These are phyloP conservation scores for Stichopus chloronotus DNA, from an alignment of 35 echinoderm and acorn worm genomes.

Conservation along the genomic window DNA sequence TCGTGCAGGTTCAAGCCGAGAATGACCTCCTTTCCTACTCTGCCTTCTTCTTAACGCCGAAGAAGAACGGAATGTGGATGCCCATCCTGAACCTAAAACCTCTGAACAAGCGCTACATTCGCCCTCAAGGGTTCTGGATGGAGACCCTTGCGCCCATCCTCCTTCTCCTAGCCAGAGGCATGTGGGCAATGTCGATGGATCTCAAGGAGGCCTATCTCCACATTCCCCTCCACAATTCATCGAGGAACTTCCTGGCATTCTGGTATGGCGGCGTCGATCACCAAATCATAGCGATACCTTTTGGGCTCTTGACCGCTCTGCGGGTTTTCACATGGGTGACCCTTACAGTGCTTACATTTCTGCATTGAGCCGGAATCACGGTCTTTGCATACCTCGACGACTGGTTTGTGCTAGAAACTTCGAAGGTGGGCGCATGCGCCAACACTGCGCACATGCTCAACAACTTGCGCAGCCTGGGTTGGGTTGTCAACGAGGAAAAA, in stretches of 20 bases:
- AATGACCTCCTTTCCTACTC: neutral
- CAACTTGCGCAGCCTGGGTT: slow-evolving; percentile 36
- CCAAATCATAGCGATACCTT: slow-evolving; percentile 43
- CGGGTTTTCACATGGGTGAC: slow-evolving; percentile 32
- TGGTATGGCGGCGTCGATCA: neutral
- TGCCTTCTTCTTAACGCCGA: neutral
- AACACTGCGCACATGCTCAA: too few species aligned
- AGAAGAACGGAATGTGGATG: neutral
- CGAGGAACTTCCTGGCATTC: too few species aligned
- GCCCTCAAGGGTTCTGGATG: neutral
- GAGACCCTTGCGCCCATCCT: neutral
- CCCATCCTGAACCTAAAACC: slow-evolving; percentile 3
- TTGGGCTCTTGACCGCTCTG: slow-evolving; percentile 16
- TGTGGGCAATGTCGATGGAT: slow-evolving; percentile 37
- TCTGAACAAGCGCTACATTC: slow-evolving; percentile 7
- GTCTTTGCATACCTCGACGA: too few species aligned
- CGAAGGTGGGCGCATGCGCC: too few species aligned
- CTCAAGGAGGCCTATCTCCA: neutral
- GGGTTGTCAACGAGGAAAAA: too few species aligned
- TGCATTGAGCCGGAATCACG: too few species aligned
- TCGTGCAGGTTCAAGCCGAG: too few species aligned
- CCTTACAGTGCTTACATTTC: too few species aligned
- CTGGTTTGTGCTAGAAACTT: slow-evolving; percentile 55
- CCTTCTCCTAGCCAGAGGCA: neutral
- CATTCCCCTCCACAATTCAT: neutral